These are phyloP conservation scores for Sisor rabdophorus DNA, from an alignment of 2,113 vertebrate species.

Conservation along the genomic window DNA sequence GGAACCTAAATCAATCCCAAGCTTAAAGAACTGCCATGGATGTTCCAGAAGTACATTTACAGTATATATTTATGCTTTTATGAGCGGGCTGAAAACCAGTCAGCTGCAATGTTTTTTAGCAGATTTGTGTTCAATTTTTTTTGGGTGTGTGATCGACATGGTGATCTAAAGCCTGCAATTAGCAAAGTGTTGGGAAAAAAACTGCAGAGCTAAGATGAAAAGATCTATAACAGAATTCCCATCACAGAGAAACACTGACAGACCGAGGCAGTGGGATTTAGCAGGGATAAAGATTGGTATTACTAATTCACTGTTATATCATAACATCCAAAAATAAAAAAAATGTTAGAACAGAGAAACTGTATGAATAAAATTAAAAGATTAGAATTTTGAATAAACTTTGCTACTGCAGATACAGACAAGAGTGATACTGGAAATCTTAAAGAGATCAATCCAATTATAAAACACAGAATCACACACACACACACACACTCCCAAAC, in stretches of 20 bases:
- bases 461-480: neutral
- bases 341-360: neutral
- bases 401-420: neutral
- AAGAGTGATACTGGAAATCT: neutral
- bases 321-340: neutral
- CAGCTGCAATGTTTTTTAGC: neutral
- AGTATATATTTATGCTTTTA: neutral
- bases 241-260: neutral
- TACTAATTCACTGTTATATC: neutral
- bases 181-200: neutral
- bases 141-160: neutral
- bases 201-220: neutral
- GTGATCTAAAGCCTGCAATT: constrained; percentile 15
- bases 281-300: neutral
- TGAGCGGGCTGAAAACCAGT: neutral
- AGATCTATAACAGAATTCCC: neutral
- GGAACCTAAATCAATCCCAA: neutral
- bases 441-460: neutral
- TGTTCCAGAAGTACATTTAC: neutral
- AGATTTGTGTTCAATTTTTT: constrained; percentile 10
- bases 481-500: neutral
- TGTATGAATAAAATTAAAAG: neutral
- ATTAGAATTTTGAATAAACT: neutral
- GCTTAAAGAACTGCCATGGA: neutral
- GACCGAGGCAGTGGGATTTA: neutral